These are phyloP conservation scores for Chelmon rostratus DNA, from an alignment of 2,797 vertebrate species.

Conservation along the genomic window DNA sequence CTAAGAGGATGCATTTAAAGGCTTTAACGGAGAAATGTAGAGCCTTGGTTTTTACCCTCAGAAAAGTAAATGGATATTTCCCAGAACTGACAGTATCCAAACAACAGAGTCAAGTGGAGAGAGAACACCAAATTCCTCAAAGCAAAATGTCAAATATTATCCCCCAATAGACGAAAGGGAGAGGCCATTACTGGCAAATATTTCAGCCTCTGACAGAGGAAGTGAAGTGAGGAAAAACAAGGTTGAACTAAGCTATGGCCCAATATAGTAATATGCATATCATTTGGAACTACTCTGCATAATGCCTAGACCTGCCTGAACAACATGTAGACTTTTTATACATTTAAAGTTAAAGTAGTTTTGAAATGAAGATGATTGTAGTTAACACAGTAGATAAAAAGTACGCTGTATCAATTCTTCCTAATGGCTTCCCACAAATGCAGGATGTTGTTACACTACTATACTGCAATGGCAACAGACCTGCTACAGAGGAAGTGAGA, in stretches of 20 bases:
- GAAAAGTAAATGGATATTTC: slow-evolving; percentile 34
- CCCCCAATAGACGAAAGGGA: slow-evolving; percentile 7
- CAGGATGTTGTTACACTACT: slow-evolving; percentile 21
- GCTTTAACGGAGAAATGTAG: slow-evolving; percentile 36
- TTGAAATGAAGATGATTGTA: slow-evolving; percentile 8
- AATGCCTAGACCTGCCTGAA: background rate
- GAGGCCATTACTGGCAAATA: slow-evolving; percentile 37
- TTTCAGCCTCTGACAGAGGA: slow-evolving; percentile 31
- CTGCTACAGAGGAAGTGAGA: slow-evolving; percentile 51
- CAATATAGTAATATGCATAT: slow-evolving; percentile 6
- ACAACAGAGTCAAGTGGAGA: slow-evolving; percentile 45
- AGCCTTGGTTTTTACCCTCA: slow-evolving; percentile 8
- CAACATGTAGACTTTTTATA: background rate
- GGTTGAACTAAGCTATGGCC: background rate
- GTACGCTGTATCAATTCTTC: background rate
- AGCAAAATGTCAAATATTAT: slow-evolving; percentile 64
- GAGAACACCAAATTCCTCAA: slow-evolving; percentile 50
- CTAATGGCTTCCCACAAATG: slow-evolving; percentile 2
- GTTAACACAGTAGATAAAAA: background rate
- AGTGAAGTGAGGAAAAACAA: slow-evolving; percentile 13
- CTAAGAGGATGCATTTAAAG: slow-evolving; percentile 48
- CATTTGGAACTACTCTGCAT: background rate
- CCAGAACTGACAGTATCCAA: slow-evolving; percentile 44
- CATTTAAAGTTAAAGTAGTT: background rate
- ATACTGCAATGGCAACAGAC: slow-evolving; percentile 21